Percentiles rank a stretch among this genome's conserved stretches.
Conservation (phyloP, 2,797 vertebrate species). For the Iguana delicatissima region DNA sequence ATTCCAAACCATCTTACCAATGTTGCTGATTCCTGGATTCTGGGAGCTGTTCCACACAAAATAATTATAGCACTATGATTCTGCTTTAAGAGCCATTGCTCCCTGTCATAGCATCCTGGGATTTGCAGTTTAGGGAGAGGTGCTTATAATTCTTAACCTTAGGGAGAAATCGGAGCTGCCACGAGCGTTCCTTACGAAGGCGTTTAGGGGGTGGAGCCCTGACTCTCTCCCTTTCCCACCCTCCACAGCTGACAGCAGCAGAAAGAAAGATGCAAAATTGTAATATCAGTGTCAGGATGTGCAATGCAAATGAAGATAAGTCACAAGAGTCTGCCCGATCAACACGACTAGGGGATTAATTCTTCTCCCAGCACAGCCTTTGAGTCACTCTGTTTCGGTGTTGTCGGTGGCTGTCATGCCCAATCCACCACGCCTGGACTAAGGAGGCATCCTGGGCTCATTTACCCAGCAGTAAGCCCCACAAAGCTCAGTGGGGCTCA, state of each 20-base stretch:
- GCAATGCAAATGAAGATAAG: not conserved
- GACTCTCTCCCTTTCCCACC: not conserved
- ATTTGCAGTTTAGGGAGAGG: not conserved
- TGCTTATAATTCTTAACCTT: not conserved
- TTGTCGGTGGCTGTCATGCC: too few relatives aligned
- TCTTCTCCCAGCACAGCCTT: rapidly evolving
- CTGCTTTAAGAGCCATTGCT: too few relatives aligned
- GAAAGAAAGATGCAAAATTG: not conserved
- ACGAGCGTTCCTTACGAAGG: too few relatives aligned
- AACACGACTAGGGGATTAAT: not conserved
- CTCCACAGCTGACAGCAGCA: not conserved
- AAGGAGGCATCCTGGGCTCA: not conserved
- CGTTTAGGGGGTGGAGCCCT: not conserved
- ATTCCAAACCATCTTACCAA: too few relatives aligned
- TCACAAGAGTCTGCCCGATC: not conserved
- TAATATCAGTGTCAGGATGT: not conserved
- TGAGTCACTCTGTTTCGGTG: not conserved
- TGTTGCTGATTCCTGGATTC: too few relatives aligned
- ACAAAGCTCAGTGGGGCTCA: not conserved
- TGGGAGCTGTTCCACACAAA: too few relatives aligned
- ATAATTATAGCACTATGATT: too few relatives aligned
- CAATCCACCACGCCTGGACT: not conserved
- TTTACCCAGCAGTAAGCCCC: not conserved
- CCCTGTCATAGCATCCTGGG: too few relatives aligned
- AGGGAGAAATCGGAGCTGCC: not conserved